Evolutionary conservation across 2,797 vertebrate genomes (phyloP), one percentile per base, ranked within the genome.

Genomic region (Pseudomugil tenellus): DNA sequence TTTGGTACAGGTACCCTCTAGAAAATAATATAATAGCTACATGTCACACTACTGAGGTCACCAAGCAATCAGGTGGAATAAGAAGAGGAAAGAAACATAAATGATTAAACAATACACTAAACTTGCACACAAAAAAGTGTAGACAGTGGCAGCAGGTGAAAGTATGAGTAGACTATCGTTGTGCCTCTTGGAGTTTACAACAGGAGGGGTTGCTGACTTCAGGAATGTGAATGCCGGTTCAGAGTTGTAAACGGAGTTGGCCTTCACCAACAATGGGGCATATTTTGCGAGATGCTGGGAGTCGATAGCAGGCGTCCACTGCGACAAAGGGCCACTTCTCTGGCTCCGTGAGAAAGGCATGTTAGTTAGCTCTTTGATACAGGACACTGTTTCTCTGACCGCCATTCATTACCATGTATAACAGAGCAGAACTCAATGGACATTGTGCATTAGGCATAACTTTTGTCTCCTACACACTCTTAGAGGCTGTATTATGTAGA

Each of bases 371-470:
- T 87, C 93, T 92, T 92, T 86, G 87, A 92, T 81, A 91, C 91
- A 86, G 92, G 93, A 96, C 94, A 95, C 94, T 92, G 93, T 94
- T 95, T 94, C 96, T 96, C 95, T 95, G 94, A 96, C 91, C 90
- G 89, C 92, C 95, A 95, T 96, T 96, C 94, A 96, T 95, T 95
- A 95, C 93, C 95, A 95, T 94, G 94, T 92, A 94, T 94, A 96
- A 96, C 95, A 86, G 94, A 76, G 87, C 41, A 63, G 68, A 90
- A 92, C 93, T 97, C 94, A 97, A 97, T 96, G 95, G 95, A 95
- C 94, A 91, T 68, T 90, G 89, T 87, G 94, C 83, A 78, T 81
- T 93, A 93, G 95, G 96, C 97, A 97, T 95, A 95, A 92, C 94
- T 92, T 65, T 85, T 88, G 92, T 83, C 93, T 95, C 96, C 96